Evolutionary conservation across 2,113 vertebrate species (phyloP).

Genomic region (Sceloporus undulatus): DNA sequence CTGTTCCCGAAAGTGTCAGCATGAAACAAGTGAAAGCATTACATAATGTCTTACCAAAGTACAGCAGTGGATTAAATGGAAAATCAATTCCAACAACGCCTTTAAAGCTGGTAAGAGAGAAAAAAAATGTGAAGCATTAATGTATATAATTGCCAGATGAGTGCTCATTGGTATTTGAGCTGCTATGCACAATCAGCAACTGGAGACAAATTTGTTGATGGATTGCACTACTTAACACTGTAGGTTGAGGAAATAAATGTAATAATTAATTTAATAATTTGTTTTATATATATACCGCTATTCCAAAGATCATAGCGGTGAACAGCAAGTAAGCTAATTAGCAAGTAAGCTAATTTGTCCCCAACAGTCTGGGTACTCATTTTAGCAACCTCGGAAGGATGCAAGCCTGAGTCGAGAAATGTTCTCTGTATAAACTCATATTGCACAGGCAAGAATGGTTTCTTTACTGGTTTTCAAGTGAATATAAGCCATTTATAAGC

Average conservation of each 20-base stretch:
- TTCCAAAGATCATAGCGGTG: no score
- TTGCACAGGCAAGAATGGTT: neutral
- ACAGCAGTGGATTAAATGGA: constrained; percentile 48
- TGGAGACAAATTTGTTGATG: neutral
- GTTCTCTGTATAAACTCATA: neutral
- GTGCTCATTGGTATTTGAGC: neutral
- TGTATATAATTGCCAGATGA: neutral
- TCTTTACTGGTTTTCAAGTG: neutral
- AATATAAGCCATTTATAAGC: neutral
- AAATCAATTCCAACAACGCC: constrained; percentile 73
- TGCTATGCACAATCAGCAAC: neutral
- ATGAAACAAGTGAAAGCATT: constrained; percentile 80
- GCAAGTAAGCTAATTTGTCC: no score
- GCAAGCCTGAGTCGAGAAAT: no score
- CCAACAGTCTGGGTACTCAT: no score
- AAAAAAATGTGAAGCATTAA: neutral
- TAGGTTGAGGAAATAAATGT: neutral
- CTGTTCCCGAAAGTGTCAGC: constrained; percentile 60
- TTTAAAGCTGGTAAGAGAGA: constrained; percentile 77
- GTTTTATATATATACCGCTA: no score
- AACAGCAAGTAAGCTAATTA: no score
- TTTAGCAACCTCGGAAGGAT: no score
- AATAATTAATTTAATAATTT: no score
- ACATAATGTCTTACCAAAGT: constrained; percentile 69
- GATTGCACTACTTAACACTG: neutral